These are phyloP conservation scores for Odobenus rosmarus DNA, from an alignment of 2,113 vertebrate species.

Conservation along the genomic window DNA sequence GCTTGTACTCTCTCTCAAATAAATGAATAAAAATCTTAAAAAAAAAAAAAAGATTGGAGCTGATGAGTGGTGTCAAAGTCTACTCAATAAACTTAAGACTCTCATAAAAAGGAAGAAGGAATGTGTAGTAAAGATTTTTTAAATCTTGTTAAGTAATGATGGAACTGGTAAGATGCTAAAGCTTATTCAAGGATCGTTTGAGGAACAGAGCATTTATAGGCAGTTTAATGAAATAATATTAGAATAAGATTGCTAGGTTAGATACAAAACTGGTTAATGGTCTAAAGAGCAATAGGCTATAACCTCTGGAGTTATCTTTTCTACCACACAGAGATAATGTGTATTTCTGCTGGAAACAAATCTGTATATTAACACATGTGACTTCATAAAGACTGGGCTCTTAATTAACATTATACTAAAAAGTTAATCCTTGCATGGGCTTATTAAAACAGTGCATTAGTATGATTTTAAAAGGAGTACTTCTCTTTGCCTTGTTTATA, in stretches of 20 bases:
- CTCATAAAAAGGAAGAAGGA: background rate
- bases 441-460: slow-evolving; percentile 7
- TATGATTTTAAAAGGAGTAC: slow-evolving; percentile 23
- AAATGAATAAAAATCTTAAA: background rate
- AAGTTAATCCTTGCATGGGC: background rate
- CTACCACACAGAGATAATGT: background rate
- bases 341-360: slow-evolving; percentile 15
- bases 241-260: background rate
- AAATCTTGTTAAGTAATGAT: background rate
- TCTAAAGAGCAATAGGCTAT: background rate
- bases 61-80: background rate
- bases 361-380: background rate
- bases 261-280: background rate
- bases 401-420: slow-evolving; percentile 2
- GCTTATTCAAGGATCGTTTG: background rate
- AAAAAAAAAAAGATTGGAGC: background rate
- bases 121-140: background rate
- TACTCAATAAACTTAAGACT: background rate
- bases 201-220: background rate
- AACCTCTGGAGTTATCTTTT: background rate
- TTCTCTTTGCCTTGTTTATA: background rate
- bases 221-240: background rate
- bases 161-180: background rate
- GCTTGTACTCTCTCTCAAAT: background rate
- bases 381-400: background rate